phyloP scores from a whole-genome alignment of 2,888 invertebrate genomes.

The Pyrochroa serraticornis region DNA sequence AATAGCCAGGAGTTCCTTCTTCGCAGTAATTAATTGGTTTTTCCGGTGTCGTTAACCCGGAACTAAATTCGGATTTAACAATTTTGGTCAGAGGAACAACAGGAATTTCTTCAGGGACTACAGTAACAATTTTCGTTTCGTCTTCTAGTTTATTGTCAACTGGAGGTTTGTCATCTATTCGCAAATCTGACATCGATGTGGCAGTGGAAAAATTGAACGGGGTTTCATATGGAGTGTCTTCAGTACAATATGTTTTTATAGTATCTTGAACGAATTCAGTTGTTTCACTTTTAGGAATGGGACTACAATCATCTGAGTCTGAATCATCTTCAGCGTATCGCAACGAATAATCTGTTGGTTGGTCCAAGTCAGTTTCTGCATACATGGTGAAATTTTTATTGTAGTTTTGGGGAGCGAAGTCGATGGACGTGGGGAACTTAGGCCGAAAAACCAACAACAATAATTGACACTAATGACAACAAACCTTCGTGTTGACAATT shows the following conservation, averaged over 20 bases:
- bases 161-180: constrained; percentile 56
- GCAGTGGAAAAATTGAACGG: constrained; percentile 85
- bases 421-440: background rate
- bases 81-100: constrained; percentile 51
- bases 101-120: constrained; percentile 52
- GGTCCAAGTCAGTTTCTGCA: constrained; percentile 89
- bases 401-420: constrained; percentile 22
- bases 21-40: constrained; percentile 85
- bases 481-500: no score
- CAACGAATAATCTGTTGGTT: constrained; percentile 90
- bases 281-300: constrained; percentile 44
- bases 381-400: constrained; percentile 67
- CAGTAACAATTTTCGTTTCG: constrained; percentile 28
- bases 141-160: constrained; percentile 46
- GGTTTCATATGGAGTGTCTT: constrained; percentile 84
- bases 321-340: constrained; percentile 86
- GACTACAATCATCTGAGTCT: constrained; percentile 59
- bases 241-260: constrained; percentile 89
- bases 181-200: constrained; percentile 83
- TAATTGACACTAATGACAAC: no score
- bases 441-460: no score
- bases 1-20: constrained; percentile 84
- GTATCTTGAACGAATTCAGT: constrained; percentile 71
- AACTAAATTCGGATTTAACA: constrained; percentile 59
- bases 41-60: constrained; percentile 77